Evolutionary conservation across 2,797 vertebrate species (phyloP).

Genomic region (Cryptoblepharus egeriae): DNA sequence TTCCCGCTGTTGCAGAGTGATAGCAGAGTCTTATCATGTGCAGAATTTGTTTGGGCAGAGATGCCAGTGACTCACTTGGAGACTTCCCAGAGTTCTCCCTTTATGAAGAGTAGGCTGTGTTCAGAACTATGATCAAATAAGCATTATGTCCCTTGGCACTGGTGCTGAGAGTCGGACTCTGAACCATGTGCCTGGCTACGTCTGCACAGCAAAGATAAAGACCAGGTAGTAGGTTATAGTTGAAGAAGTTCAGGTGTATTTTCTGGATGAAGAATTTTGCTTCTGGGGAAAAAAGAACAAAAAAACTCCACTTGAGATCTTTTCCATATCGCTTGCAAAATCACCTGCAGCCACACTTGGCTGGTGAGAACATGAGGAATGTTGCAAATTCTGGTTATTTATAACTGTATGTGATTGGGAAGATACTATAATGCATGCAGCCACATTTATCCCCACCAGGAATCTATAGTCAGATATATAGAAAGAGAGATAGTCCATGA

Average conservation of each 20-base stretch:
- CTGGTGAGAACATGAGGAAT: not conserved
- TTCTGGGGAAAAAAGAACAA: too few relatives aligned
- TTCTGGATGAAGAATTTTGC: not conserved
- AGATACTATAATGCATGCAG: not conserved
- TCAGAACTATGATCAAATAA: not conserved
- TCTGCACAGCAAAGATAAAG: not conserved
- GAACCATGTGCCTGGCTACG: not conserved
- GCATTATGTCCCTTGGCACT: not conserved
- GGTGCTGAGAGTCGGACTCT: not conserved
- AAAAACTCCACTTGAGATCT: not conserved
- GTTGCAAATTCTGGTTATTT: not conserved
- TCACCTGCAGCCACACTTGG: not conserved
- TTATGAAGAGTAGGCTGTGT: not conserved
- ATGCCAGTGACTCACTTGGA: too few relatives aligned
- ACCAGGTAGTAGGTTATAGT: not conserved
- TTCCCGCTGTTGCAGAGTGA: not conserved
- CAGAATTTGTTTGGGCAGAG: not conserved
- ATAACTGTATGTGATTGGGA: not conserved
- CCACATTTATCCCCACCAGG: not conserved
- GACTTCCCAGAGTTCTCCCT: too few relatives aligned
- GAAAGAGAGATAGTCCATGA: constrained; percentile 25
- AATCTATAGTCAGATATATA: too few relatives aligned
- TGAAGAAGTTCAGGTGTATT: not conserved
- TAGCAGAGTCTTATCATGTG: too few relatives aligned
- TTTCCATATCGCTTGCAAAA: not conserved